phyloP scores from a whole-genome alignment of 1,140 invertebrate genomes.

The Platorchestia sp. region DNA sequence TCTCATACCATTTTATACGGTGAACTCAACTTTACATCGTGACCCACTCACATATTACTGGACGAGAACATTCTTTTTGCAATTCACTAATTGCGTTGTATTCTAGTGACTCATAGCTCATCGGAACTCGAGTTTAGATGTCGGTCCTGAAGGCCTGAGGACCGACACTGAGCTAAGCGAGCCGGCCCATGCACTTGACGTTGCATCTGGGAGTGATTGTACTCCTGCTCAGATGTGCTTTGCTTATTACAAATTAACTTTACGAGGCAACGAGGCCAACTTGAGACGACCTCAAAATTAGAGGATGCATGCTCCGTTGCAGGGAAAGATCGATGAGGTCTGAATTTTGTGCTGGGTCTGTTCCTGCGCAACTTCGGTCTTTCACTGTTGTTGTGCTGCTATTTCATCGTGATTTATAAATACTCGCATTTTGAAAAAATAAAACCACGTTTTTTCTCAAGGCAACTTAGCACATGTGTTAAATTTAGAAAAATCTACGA shows the following conservation, averaged over 20 bases:
- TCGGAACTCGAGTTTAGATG: not conserved
- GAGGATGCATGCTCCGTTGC: not conserved
- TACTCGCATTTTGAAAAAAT: not conserved
- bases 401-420: not conserved
- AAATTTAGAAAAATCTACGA: no score
- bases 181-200: slow-evolving; percentile 16
- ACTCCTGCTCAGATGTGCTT: slow-evolving; percentile 37
- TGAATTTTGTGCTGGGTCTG: not conserved
- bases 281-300: slow-evolving; percentile 23
- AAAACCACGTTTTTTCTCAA: not conserved
- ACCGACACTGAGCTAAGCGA: not conserved
- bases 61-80: not conserved
- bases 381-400: not conserved
- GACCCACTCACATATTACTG: not conserved
- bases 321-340: not conserved
- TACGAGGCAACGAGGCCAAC: slow-evolving; percentile 26
- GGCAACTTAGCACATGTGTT: no score
- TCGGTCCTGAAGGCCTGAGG: not conserved
- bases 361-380: not conserved
- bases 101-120: not conserved
- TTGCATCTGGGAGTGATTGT: slow-evolving; percentile 54
- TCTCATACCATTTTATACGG: not conserved
- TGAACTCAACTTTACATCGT: not conserved
- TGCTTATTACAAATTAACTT: slow-evolving; percentile 54
- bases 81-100: not conserved